These are phyloP conservation scores for Drosophila chauvacae DNA, from an alignment of 1,140 invertebrate genomes.

Conservation along the genomic window DNA sequence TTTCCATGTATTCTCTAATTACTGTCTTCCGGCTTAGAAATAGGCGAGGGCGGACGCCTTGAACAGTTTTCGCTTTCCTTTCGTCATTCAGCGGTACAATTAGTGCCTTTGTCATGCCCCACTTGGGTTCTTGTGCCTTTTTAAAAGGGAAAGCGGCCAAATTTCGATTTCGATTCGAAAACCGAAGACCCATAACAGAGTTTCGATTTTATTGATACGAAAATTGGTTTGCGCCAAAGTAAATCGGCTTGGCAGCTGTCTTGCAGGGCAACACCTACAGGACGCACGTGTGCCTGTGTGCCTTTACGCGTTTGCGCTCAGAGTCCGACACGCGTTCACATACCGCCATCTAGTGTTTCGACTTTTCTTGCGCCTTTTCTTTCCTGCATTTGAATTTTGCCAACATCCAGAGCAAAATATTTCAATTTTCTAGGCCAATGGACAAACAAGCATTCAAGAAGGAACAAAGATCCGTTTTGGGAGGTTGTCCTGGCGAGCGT, in stretches of 20 bases:
- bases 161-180: slow-evolving; percentile 70
- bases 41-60: slow-evolving; percentile 27
- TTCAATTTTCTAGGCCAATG: slow-evolving; percentile 81
- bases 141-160: slow-evolving; percentile 60
- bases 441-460: slow-evolving; percentile 48
- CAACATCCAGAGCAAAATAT: slow-evolving; percentile 61
- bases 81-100: slow-evolving; percentile 64
- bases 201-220: slow-evolving; percentile 80
- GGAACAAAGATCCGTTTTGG: slow-evolving; percentile 51
- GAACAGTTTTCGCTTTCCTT: slow-evolving; percentile 72
- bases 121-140: slow-evolving; percentile 54
- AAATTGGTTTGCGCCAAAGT: slow-evolving; percentile 75
- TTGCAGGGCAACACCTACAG: slow-evolving; percentile 72
- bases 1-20: slow-evolving; percentile 72
- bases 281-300: slow-evolving; percentile 57
- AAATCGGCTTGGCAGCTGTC: slow-evolving; percentile 72
- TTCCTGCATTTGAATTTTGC: slow-evolving; percentile 24
- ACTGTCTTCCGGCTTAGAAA: slow-evolving; percentile 73
- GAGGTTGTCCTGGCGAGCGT: slow-evolving; percentile 75
- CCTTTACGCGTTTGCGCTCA: slow-evolving; percentile 20
- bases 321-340: slow-evolving; percentile 57
- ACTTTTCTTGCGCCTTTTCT: slow-evolving; percentile 6
- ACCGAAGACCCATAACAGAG: slow-evolving; percentile 54
- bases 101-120: slow-evolving; percentile 78
- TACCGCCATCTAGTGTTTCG: slow-evolving; percentile 26